Percentiles rank a stretch among this genome's conserved stretches.
Evolutionary conservation across 2,797 vertebrate genomes (phyloP).

Genomic region (Oreochromis mossambicus): DNA sequence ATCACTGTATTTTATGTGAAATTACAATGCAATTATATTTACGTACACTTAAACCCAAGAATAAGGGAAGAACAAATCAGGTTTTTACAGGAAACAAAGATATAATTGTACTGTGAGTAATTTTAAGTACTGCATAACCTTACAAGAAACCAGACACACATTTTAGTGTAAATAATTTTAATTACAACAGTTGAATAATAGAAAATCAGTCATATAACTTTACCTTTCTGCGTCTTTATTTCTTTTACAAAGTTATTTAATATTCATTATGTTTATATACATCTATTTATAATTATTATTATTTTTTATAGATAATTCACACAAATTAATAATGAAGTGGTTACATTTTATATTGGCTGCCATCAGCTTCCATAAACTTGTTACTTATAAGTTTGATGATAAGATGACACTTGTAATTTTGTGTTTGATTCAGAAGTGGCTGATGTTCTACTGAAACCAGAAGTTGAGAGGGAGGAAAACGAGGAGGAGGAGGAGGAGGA

Average conservation of each 20-base stretch:
- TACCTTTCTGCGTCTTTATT: neutral
- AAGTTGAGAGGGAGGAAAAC: conserved; percentile 7
- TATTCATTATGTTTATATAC: neutral
- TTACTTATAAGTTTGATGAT: neutral
- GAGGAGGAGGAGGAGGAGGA: neutral
- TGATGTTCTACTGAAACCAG: conserved; percentile 16
- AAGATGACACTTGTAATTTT: neutral
- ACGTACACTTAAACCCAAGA: neutral
- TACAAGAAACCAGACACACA: neutral
- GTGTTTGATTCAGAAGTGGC: conserved; percentile 7
- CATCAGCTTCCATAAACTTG: neutral
- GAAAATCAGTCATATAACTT: neutral
- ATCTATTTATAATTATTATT: neutral
- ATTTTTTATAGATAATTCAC: neutral
- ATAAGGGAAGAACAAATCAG: neutral
- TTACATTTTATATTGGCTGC: neutral
- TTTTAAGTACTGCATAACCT: neutral
- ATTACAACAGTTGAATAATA: neutral
- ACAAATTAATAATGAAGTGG: neutral
- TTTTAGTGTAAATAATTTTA: neutral
- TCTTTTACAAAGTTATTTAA: neutral
- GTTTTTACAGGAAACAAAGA: neutral
- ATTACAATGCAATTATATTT: neutral
- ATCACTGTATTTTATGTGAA: neutral
- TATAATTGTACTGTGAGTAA: neutral